Conservation (phyloP, 2,113 vertebrate species). For the Corvus hawaiiensis region DNA sequence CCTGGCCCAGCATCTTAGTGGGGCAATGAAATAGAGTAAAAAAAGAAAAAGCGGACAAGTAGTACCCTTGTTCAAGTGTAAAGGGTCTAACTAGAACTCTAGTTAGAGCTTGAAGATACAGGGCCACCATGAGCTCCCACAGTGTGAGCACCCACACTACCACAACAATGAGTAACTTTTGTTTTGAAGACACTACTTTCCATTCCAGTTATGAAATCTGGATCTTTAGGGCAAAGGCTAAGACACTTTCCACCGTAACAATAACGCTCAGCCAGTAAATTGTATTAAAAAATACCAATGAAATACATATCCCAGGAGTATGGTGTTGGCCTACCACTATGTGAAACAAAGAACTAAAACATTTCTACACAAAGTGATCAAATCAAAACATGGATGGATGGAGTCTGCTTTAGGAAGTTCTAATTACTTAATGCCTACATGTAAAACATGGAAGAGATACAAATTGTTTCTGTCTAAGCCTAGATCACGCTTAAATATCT, state of each 20-base stretch:
- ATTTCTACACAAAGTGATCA: background rate
- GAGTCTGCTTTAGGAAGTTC: background rate
- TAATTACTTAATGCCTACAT: background rate
- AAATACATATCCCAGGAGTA: background rate
- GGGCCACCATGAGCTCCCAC: conserved; percentile 1
- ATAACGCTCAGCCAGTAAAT: background rate
- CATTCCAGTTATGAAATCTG: background rate
- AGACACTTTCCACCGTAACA: background rate
- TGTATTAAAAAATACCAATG: background rate
- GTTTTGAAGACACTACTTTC: background rate
- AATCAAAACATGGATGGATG: background rate
- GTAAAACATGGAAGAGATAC: background rate
- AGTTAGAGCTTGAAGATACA: conserved; percentile 23
- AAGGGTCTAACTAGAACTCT: conserved; percentile 50
- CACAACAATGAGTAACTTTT: background rate
- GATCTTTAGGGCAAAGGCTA: background rate
- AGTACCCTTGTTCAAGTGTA: conserved; percentile 45
- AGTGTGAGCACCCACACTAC: background rate
- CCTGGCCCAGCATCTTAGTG: conserved; percentile 65
- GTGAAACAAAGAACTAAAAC: background rate
- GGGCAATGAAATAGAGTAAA: conserved; percentile 63
- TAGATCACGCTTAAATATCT: background rate
- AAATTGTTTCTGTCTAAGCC: background rate
- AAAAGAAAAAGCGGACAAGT: conserved; percentile 61
- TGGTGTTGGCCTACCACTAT: background rate